These are phyloP conservation scores for Loxodonta africana DNA, from an alignment of 2,113 vertebrate genomes.

Conservation along the genomic window DNA sequence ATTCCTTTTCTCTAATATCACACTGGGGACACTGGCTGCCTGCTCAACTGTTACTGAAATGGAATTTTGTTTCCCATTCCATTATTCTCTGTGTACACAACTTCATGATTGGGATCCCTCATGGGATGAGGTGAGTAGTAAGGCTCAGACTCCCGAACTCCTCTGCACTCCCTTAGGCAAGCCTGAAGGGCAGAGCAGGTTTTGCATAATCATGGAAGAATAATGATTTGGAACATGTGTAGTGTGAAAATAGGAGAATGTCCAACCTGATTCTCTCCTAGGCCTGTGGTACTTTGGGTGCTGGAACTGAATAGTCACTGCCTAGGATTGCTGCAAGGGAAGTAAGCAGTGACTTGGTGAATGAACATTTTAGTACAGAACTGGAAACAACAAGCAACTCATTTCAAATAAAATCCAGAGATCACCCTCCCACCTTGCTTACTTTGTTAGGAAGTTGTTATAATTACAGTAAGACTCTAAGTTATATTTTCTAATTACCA, in stretches of 20 bases:
- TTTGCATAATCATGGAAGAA: background rate
- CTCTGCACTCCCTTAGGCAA: background rate
- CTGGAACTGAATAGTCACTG: background rate
- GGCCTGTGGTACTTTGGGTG: background rate
- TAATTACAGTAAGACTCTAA: background rate
- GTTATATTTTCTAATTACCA: constrained; percentile 3
- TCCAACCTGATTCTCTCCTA: background rate
- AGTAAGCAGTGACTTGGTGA: background rate
- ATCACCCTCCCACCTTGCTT: background rate
- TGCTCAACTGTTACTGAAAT: background rate
- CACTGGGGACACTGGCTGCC: background rate
- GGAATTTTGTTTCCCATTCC: background rate
- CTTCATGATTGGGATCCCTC: background rate
- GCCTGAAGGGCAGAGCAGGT: background rate
- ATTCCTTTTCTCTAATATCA: background rate
- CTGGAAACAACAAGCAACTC: background rate
- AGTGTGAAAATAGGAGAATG: background rate
- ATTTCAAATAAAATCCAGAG: background rate
- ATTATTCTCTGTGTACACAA: background rate
- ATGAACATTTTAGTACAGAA: background rate
- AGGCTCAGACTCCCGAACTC: too few relatives aligned
- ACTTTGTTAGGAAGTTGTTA: background rate
- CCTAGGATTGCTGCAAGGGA: background rate
- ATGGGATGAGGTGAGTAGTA: background rate
- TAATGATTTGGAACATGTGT: background rate